These are phyloP conservation scores for Pachyuromys duprasi DNA, from an alignment of 2,797 vertebrate genomes.

Conservation along the genomic window DNA sequence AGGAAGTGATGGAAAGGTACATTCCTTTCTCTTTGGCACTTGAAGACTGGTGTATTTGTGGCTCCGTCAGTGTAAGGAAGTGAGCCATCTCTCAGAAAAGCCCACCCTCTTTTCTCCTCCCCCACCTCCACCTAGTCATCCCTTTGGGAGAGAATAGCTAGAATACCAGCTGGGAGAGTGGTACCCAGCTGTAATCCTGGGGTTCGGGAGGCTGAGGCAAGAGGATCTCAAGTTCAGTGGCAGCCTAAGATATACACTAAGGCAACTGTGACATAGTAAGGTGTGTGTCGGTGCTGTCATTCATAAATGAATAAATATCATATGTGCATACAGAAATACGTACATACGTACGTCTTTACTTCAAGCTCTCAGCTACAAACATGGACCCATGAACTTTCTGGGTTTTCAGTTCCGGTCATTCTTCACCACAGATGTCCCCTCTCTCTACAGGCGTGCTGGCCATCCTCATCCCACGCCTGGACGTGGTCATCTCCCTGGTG, in stretches of 20 bases:
- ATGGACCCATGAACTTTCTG: not conserved
- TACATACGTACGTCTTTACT: not conserved
- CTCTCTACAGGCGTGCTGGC: constrained; percentile 92
- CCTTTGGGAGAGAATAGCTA: not conserved
- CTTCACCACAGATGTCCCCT: not conserved
- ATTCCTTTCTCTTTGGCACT: not conserved
- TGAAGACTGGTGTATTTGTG: not conserved
- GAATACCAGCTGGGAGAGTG: not conserved
- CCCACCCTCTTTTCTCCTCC: not conserved
- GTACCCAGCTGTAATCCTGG: not conserved
- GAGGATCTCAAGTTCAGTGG: not conserved
- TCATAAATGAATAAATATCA: too few relatives aligned
- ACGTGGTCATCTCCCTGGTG: constrained; percentile 97
- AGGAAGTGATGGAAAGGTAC: not conserved
- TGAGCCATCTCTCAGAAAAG: not conserved
- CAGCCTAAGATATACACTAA: not conserved
- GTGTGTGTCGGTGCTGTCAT: not conserved
- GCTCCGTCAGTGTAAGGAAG: not conserved
- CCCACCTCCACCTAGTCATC: not conserved
- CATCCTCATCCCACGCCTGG: constrained; percentile 95
- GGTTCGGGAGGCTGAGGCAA: not conserved
- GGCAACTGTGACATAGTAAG: not conserved
- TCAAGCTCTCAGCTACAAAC: not conserved
- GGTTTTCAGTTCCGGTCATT: not conserved
- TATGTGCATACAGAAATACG: too few relatives aligned